phyloP scores from a whole-genome alignment of 1,140 invertebrate species.

The Drosophila azteca region DNA sequence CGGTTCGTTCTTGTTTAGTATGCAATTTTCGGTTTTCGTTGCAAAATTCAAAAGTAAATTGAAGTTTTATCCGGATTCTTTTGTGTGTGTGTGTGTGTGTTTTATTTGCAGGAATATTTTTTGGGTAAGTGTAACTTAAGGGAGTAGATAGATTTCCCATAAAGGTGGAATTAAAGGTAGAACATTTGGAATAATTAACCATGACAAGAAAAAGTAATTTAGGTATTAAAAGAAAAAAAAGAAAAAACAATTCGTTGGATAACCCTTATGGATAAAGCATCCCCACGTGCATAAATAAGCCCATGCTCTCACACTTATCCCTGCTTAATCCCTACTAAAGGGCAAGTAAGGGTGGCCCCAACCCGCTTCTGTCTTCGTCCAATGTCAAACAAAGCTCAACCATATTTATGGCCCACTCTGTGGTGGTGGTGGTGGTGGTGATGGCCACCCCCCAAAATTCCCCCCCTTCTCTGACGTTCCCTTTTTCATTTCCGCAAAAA shows the following conservation, averaged over 20 bases:
- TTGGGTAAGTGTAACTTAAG: neutral
- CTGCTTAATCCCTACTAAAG: slow-evolving; percentile 13
- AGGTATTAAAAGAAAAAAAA: neutral
- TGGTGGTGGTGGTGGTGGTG: neutral
- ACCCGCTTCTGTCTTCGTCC: neutral
- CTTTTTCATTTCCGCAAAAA: slow-evolving; percentile 40
- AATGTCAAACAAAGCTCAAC: slow-evolving; percentile 29
- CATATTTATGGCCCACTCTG: slow-evolving; percentile 17
- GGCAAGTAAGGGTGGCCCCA: neutral
- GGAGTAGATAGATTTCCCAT: neutral
- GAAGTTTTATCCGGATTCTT: neutral
- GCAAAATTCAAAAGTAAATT: slow-evolving; percentile 23
- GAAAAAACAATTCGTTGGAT: too few relatives aligned
- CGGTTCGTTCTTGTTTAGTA: slow-evolving; percentile 62
- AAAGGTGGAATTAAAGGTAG: too few relatives aligned
- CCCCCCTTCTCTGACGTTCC: neutral
- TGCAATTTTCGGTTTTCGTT: slow-evolving; percentile 56
- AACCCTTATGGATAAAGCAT: too few relatives aligned
- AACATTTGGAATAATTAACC: too few relatives aligned
- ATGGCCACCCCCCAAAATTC: slow-evolving; percentile 1
- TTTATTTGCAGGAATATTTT: neutral
- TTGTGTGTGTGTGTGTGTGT: neutral
- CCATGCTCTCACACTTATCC: too few relatives aligned
- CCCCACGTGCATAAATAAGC: too few relatives aligned
- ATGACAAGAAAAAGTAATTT: neutral